Evolutionary conservation across 2,113 vertebrate genomes (phyloP).

Genomic region (Uria aalge): DNA sequence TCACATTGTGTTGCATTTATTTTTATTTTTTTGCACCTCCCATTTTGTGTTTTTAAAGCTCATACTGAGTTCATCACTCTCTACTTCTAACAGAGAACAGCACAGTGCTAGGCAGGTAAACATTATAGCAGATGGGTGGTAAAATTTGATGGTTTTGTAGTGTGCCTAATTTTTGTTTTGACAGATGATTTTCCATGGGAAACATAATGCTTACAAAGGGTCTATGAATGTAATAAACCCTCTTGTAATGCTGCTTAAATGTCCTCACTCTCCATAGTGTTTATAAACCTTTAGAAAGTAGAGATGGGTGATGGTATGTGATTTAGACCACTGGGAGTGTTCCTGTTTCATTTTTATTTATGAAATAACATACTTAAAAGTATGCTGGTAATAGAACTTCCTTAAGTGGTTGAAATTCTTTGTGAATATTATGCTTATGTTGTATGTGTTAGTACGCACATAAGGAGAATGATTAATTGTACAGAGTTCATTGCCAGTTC

Average conservation of each 20-base stretch:
- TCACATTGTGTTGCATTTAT: not conserved
- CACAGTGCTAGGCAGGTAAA: constrained; percentile 72
- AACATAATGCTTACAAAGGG: constrained; percentile 9
- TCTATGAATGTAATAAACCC: not conserved
- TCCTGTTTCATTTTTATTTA: not conserved
- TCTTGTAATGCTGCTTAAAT: constrained; percentile 5
- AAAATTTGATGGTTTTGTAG: constrained; percentile 42
- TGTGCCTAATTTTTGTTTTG: not conserved
- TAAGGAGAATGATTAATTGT: not conserved
- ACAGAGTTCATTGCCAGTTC: not conserved
- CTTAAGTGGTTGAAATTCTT: not conserved
- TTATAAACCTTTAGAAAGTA: not conserved
- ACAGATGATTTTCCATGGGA: not conserved
- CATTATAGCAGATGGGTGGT: constrained; percentile 65
- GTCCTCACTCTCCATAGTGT: not conserved
- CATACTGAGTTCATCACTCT: constrained; percentile 70
- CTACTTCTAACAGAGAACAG: constrained; percentile 70
- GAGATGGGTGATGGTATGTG: constrained; percentile 13
- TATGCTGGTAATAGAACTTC: not conserved
- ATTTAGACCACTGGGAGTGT: not conserved
- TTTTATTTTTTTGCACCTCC: not conserved
- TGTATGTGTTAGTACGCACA: not conserved
- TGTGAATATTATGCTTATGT: not conserved
- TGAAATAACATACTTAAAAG: not conserved
- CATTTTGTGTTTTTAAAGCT: constrained; percentile 70